A percentile compares a stretch with the other conserved stretches of the same genome.
phyloP scores from a whole-genome alignment of 2,797 vertebrate genomes.

The Sebastes variabilis region DNA sequence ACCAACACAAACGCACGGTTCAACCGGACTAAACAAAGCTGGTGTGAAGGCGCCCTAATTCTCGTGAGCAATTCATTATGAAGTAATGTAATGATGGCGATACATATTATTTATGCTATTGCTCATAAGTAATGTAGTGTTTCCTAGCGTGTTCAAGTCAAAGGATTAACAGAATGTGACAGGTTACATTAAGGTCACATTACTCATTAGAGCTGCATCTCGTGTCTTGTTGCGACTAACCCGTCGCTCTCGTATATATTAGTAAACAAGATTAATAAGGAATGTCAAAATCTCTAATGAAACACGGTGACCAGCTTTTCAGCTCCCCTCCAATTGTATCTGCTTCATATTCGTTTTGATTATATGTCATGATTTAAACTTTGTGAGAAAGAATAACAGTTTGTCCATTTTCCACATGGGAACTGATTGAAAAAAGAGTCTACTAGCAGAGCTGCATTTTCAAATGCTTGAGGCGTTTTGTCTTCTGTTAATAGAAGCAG shows the following conservation, averaged over 20 bases:
- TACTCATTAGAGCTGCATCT: background rate
- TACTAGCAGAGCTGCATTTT: background rate
- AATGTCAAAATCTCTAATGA: background rate
- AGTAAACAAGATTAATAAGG: background rate
- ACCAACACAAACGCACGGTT: no score
- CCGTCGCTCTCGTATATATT: background rate
- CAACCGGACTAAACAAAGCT: no score
- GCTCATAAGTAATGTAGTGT: background rate
- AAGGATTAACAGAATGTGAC: constrained; percentile 18
- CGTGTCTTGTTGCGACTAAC: background rate
- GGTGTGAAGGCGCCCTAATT: background rate
- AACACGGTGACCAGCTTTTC: background rate
- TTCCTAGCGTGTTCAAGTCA: background rate
- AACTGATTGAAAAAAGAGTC: background rate
- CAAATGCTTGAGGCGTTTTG: background rate
- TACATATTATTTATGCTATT: background rate
- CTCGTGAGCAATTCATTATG: background rate
- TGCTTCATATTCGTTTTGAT: background rate
- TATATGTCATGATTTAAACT: background rate
- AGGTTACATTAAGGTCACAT: constrained; percentile 8
- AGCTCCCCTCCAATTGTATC: background rate
- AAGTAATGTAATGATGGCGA: background rate
- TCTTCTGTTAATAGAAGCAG: background rate
- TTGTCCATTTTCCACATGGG: background rate
- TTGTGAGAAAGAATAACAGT: background rate